Evolutionary conservation across 2,888 invertebrate species (phyloP), one percentile per base, ranked within the genome.

Genomic region (Taenaris catops): DNA sequence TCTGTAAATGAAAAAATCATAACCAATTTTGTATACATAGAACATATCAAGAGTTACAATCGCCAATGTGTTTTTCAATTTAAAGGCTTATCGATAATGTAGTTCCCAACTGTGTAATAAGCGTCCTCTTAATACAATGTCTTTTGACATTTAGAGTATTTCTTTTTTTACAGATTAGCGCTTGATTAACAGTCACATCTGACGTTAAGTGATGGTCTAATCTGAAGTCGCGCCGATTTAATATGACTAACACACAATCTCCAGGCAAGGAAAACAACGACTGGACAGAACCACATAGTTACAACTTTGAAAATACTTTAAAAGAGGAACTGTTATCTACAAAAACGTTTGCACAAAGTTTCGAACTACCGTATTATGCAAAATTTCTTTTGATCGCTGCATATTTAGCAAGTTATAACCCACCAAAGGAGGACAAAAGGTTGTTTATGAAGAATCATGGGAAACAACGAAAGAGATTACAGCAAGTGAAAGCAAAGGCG

Each of bases 371-470:
- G 0, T 96, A 91, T 63, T 97, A 96, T 72, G 94, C 96, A 0
- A 97, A 97, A 71, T 97, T 91, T 67, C 86, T 98, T 17, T 80
- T 98, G 1, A 94, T 98, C 11, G 96, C 97, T 3, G 94, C 96
- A 0, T 98, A 95, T 65, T 81, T 98, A 41, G 97, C 97, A 0
- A 97, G 97, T 16, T 95, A 97, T 67, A 97, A 97, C 71, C 95
- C 97, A 1, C 91, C 94, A 0, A 95, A 94, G 52, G 93, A 94
- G 49, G 98, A 98, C 64, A 95, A 94, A 59, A 84, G 94, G 25
- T 81, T 97, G 24, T 97, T 96, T 66, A 90, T 95, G 70, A 96
- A 96, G 74, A 74, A 91, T 51, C 92, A 92, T 49, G 92, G 91
- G 0, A 94, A 93, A 57, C 92, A 91, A 52, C 89, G 88, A n/a